These are phyloP conservation scores for Rhinolophus sinicus DNA, from an alignment of 2,113 vertebrate genomes.

Conservation along the genomic window DNA sequence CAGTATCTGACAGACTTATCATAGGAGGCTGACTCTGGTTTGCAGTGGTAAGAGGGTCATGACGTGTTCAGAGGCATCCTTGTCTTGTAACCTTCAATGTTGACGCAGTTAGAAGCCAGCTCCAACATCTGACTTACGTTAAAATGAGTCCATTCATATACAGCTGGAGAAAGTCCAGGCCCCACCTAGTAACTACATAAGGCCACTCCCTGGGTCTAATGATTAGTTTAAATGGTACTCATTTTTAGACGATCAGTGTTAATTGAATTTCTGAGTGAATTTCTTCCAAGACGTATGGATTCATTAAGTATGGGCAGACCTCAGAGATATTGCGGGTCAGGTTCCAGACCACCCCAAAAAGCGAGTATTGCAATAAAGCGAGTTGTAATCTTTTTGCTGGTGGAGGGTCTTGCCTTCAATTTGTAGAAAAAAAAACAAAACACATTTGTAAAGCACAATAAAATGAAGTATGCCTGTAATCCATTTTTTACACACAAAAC, in stretches of 20 bases:
- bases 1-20: neutral
- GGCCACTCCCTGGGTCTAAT: neutral
- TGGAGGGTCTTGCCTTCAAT: neutral
- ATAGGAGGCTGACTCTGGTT: neutral
- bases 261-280: neutral
- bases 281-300: slow-evolving; percentile 12
- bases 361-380: neutral
- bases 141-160: neutral
- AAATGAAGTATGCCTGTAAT: neutral
- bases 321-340: neutral
- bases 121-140: neutral
- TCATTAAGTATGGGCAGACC: neutral
- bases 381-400: neutral
- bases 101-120: neutral
- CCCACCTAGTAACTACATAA: neutral
- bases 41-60: neutral
- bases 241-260: neutral
- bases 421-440: neutral
- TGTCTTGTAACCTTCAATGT: neutral
- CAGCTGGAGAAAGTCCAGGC: neutral
- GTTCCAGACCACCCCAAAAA: neutral
- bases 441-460: neutral
- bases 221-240: neutral
- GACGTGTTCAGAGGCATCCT: neutral
- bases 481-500: neutral